phyloP scores from a whole-genome alignment of 2,113 vertebrate genomes.

The Scatophagus argus region DNA sequence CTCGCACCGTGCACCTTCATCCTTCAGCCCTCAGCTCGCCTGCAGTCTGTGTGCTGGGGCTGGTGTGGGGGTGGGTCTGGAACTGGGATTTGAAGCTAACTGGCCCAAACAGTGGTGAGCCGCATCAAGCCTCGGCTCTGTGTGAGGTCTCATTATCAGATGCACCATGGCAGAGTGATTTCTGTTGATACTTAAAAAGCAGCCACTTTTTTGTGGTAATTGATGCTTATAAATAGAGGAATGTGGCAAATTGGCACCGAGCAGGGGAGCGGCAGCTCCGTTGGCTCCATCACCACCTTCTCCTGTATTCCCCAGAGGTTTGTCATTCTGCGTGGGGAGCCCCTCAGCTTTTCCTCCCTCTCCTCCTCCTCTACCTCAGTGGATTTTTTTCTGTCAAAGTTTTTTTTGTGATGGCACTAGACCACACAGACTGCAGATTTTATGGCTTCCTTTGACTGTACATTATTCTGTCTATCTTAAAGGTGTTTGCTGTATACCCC shows the following conservation, averaged over 20 bases:
- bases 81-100: constrained; percentile 65
- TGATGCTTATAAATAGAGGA: constrained; percentile 88
- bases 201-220: constrained; percentile 82
- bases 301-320: constrained; percentile 70
- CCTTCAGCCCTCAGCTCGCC: constrained; percentile 47
- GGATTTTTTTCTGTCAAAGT: constrained; percentile 50
- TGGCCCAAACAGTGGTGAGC: constrained; percentile 66
- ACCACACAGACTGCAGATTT: constrained; percentile 84
- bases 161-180: constrained; percentile 74
- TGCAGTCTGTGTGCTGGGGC: constrained; percentile 53
- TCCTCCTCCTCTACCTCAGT: constrained; percentile 44
- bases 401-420: constrained; percentile 77
- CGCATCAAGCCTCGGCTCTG: constrained; percentile 71
- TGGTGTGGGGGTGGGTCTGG: constrained; percentile 57
- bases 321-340: constrained; percentile 65
- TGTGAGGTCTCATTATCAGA: constrained; percentile 89
- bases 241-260: constrained; percentile 86
- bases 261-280: constrained; percentile 66
- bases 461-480: constrained; percentile 79
- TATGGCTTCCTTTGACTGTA: constrained; percentile 68
- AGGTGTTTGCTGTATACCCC: constrained; percentile 79
- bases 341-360: constrained; percentile 42
- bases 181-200: constrained; percentile 81
- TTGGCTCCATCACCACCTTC: constrained; percentile 70
- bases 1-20: constrained; percentile 62